Evolutionary conservation across 37 sponge, comb jelly and placozoan species (phyloP).

Genomic region (Dysidea cf. avara): DNA sequence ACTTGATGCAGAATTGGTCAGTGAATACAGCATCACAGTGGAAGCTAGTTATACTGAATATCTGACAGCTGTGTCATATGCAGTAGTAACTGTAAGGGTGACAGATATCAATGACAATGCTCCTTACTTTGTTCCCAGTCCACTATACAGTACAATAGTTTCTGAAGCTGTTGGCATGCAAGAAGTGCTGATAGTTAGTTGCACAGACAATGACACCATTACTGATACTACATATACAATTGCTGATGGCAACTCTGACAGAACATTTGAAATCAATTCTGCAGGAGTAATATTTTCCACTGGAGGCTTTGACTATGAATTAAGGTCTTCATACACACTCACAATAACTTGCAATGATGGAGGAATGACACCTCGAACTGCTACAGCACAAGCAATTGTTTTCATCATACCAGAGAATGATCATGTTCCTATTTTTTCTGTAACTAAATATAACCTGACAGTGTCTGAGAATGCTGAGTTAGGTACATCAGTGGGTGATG

Average conservation of each 20-base stretch:
- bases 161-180: too few relatives aligned
- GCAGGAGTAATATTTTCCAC: slow-evolving; percentile 19
- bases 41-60: slow-evolving; percentile 36
- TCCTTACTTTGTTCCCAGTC: slow-evolving; percentile 20
- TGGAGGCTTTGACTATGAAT: slow-evolving; percentile 33
- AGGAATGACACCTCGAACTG: slow-evolving; percentile 13
- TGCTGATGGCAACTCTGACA: not conserved
- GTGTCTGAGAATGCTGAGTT: slow-evolving; percentile 44
- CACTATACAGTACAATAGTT: too few relatives aligned
- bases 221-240: slow-evolving; percentile 4
- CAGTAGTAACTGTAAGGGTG: slow-evolving; percentile 39
- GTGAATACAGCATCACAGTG: slow-evolving; percentile 38
- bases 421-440: slow-evolving; percentile 37
- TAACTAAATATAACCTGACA: slow-evolving; percentile 10
- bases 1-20: slow-evolving; percentile 29
- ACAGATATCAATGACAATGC: slow-evolving; percentile 67
- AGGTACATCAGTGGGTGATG: slow-evolving; percentile 16
- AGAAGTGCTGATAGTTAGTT: too few relatives aligned
- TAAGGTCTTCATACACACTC: slow-evolving; percentile 33
- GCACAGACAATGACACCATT: not conserved
- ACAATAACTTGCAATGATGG: slow-evolving; percentile 34
- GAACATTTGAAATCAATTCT: slow-evolving; percentile 18
- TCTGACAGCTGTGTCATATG: slow-evolving; percentile 26
- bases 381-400: slow-evolving; percentile 25
- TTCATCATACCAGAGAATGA: slow-evolving; percentile 45